Evolutionary conservation across 2,113 vertebrate species (phyloP), one percentile per base, ranked within the genome.

Genomic region (Ivindomyrus marchei): DNA sequence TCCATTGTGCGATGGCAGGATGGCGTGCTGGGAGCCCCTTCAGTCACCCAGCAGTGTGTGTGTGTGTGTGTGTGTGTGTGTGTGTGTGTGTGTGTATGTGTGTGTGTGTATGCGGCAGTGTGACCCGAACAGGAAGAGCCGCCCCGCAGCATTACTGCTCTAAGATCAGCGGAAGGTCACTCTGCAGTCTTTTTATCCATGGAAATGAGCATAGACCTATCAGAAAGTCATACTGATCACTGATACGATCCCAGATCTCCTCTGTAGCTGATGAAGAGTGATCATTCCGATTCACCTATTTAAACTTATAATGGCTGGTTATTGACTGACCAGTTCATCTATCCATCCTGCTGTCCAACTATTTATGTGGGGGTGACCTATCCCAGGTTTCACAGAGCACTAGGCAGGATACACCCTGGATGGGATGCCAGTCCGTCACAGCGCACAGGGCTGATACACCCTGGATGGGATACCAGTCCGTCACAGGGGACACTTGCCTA

Each of bases 1-100:
- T 91, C 91, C 7, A 91, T 94, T 94, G 92, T 92, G 89, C 91
- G 90, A 77, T 27, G 91, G 90, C 77, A 91, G 92, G 88, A 90
- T 92, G 91, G 91, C 92, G 93, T 93, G 92, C 92, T 89, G 74
- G 74, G 36, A 80, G 74, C 31, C 74, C 36, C 31, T 5, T 17
- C 74, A 74, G 27, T 74, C 66, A 80, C 70, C 70, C 70, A 39
- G 31, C 31, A 0, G 15, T 17, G 31, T 15, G 15, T 39, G 70
- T 36, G 70, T 77, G 70, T 13, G n/a, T 39, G 56, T 45, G 19
- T 53, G 52, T 52, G 50, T 52, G 15, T 52, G 15, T 52, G 50
- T 31, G 66, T 27, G 62, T 70, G 27, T 27, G 24, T 36, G 56
- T n/a, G 19, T 24, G 31, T 17, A 10, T 31, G 66, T 31, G 66